A percentile compares a stretch with the other conserved stretches of the same genome.
Conservation (phyloP, 1,140 invertebrate genomes). For the Aricia agestis region DNA sequence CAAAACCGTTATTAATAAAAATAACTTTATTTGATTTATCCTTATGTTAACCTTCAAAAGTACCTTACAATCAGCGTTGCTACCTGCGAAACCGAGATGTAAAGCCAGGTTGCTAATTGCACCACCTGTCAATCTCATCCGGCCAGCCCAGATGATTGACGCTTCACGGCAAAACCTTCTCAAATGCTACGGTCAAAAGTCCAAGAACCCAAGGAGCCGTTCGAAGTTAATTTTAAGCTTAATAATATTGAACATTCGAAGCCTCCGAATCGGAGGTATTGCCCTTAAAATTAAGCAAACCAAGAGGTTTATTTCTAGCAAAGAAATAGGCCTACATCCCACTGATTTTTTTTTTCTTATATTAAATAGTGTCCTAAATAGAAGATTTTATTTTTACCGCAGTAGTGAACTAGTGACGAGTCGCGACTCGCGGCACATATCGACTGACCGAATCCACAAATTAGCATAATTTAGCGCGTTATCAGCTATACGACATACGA, state of each 20-base stretch:
- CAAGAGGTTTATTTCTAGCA: too few relatives aligned
- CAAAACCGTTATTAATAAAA: too few relatives aligned
- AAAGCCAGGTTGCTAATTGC: not conserved
- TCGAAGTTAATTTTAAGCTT: too few relatives aligned
- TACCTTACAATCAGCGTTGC: not conserved
- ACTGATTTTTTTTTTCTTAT: not conserved
- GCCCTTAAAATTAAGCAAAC: too few relatives aligned
- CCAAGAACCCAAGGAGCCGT: not conserved
- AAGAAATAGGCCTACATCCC: too few relatives aligned
- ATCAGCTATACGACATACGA: not conserved
- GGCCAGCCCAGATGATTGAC: not conserved
- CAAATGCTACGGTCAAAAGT: not conserved
- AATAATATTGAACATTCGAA: too few relatives aligned
- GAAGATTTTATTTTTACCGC: not conserved
- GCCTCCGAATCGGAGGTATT: too few relatives aligned
- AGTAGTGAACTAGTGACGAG: not conserved
- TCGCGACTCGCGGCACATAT: not conserved
- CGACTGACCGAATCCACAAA: not conserved
- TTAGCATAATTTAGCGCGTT: conserved; percentile 10
- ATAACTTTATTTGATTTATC: too few relatives aligned
- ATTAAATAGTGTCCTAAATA: too few relatives aligned
- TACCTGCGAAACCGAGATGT: not conserved
- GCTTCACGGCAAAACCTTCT: not conserved
- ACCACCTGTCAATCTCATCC: not conserved
- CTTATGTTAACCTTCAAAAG: not conserved